phyloP scores from a whole-genome alignment of 1,140 invertebrate genomes.

The Pemphigus obesinymphae region DNA sequence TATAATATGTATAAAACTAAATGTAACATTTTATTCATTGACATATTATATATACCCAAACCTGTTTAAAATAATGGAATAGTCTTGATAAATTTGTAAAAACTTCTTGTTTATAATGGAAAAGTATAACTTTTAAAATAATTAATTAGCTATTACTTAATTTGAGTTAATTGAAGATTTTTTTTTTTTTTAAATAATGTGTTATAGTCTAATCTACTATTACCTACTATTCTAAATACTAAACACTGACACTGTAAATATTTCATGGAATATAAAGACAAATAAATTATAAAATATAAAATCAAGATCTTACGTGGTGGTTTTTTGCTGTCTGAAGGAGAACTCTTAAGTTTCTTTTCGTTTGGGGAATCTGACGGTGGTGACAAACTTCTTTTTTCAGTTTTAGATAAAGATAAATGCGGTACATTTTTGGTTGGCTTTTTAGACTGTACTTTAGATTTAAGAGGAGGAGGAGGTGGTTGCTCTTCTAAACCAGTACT shows the following conservation, averaged over 20 bases:
- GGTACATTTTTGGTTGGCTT: background rate
- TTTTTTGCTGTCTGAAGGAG: conserved; percentile 15
- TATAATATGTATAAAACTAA: no score
- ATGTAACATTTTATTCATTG: no score
- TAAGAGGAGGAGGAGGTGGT: conserved; percentile 67
- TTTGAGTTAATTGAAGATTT: no score
- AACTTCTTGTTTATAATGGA: no score
- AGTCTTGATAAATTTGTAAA: no score
- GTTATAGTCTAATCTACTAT: no score
- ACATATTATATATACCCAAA: no score
- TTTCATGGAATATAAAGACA: background rate
- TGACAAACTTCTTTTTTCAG: conserved; percentile 36
- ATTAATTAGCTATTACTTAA: no score
- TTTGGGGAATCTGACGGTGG: conserved; percentile 18
- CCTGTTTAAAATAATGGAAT: no score
- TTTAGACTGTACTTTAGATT: conserved; percentile 26
- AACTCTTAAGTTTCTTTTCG: conserved; percentile 28
- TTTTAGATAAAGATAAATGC: background rate
- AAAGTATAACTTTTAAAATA: no score
- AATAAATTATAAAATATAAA: background rate
- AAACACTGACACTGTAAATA: background rate
- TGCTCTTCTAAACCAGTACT: conserved; percentile 80
- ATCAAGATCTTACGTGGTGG: conserved; percentile 20
- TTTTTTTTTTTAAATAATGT: no score
- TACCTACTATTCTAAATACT: no score